These are phyloP conservation scores for Meloidogyne floridensis DNA, from an alignment of 1,140 invertebrate species.

Conservation along the genomic window DNA sequence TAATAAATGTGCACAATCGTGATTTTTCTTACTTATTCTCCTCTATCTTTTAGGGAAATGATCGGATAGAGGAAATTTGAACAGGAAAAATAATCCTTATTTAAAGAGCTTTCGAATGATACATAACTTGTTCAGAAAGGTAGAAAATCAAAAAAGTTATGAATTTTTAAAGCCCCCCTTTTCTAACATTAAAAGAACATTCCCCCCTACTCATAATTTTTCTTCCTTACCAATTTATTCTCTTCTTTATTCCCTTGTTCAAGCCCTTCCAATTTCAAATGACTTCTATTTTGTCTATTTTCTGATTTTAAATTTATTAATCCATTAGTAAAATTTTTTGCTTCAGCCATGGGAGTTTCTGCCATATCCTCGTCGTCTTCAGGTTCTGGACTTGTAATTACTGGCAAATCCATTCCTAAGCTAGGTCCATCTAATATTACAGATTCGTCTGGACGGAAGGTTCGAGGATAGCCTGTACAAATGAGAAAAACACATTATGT, in stretches of 20 bases:
- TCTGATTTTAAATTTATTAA: neutral
- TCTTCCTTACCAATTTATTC: conserved; percentile 12
- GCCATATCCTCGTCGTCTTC: neutral
- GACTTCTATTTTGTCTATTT: conserved; percentile 5
- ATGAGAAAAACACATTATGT: neutral
- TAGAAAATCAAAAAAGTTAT: too few species aligned
- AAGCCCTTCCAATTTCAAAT: neutral
- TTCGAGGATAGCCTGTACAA: neutral
- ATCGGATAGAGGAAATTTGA: too few species aligned
- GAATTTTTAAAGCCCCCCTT: too few species aligned
- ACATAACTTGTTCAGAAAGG: too few species aligned
- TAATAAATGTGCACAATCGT: too few species aligned
- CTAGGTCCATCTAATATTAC: conserved; percentile 34
- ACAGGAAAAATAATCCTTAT: too few species aligned
- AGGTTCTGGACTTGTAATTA: conserved; percentile 17
- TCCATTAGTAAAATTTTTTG: neutral
- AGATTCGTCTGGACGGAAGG: conserved; percentile 2
- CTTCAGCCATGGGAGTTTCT: conserved; percentile 1
- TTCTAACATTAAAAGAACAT: neutral
- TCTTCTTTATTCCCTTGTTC: neutral
- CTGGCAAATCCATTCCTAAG: conserved; percentile 23
- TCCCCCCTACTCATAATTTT: neutral
- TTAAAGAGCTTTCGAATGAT: too few species aligned
- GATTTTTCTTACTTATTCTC: too few species aligned
- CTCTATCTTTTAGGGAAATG: too few species aligned